These are phyloP conservation scores for Aphelenchoides avenae DNA, from an alignment of 1,140 invertebrate species.

Conservation along the genomic window DNA sequence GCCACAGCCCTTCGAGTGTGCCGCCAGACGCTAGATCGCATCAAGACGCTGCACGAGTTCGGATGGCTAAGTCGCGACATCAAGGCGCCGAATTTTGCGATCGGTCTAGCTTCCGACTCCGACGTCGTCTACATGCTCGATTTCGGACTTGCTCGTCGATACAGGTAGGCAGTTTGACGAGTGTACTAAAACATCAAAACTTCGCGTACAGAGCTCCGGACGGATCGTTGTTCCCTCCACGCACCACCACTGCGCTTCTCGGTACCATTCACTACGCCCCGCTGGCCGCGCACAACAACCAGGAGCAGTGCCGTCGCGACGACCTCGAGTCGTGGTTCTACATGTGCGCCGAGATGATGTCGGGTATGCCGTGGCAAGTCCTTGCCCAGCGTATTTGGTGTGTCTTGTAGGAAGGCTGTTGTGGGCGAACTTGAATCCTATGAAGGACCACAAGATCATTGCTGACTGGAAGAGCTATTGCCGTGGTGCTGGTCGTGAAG, in stretches of 20 bases:
- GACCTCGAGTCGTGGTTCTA: too few species aligned
- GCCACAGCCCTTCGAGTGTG: slow-evolving; percentile 35
- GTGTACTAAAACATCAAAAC: too few species aligned
- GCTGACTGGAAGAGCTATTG: slow-evolving; percentile 32
- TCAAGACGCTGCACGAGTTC: slow-evolving; percentile 39
- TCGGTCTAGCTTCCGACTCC: slow-evolving; percentile 27
- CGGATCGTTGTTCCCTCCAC: slow-evolving; percentile 31
- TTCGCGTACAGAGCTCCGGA: slow-evolving; percentile 30
- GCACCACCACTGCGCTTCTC: slow-evolving; percentile 36
- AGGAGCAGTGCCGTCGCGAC: slow-evolving; percentile 40
- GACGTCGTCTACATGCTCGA: slow-evolving; percentile 44
- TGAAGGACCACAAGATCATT: slow-evolving; percentile 38
- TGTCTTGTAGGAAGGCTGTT: too few species aligned
- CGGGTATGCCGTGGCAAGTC: too few species aligned
- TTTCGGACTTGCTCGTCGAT: slow-evolving; percentile 45
- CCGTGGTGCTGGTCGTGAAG: slow-evolving; percentile 15
- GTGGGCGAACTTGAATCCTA: slow-evolving; percentile 33
- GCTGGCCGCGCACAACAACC: slow-evolving; percentile 33
- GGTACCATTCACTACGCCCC: slow-evolving; percentile 48
- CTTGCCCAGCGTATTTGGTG: too few species aligned
- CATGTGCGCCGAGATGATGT: slow-evolving; percentile 33
- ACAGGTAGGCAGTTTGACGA: slow-evolving; percentile 23
- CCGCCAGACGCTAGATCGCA: slow-evolving; percentile 34
- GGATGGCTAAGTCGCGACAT: slow-evolving; percentile 45
- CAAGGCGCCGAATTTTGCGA: slow-evolving; percentile 47